Evolutionary conservation across 2,888 invertebrate genomes (phyloP), one percentile per base, ranked within the genome.

Genomic region (Sarcophaga carnaria): DNA sequence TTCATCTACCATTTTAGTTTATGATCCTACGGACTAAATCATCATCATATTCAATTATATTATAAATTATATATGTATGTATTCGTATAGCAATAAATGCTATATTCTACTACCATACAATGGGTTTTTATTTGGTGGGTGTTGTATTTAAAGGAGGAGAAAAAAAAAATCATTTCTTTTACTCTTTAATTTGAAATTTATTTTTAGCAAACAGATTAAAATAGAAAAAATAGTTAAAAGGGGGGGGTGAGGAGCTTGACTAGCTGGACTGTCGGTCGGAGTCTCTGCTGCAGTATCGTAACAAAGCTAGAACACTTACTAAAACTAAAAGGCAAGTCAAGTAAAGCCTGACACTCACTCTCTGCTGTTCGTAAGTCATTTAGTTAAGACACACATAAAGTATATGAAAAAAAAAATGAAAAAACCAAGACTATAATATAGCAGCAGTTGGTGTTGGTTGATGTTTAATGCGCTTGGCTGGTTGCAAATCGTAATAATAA

Each of bases 131-230:
- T 37, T 62, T 72, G 25, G 79, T 75, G 74, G 84, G 84, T 80
- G 84, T 62, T 69, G 54, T 22, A 6, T 14, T 76, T 59, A 37
- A 37, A 37, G 5, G 4, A 27, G 4, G 20, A 20, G 20, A 10
- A 37, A 37, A 37, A 37, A 10, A 37, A 37, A 37, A 37, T 37
- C 3, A 37, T 37, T 37, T 37, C 8, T 37, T 37, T 76, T 76
- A 63, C 62, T 60, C 47, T 62, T 69, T 72, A 66, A 47, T 71
- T 75, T 67, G 63, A 70, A 76, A 62, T 72, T 62, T 85, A 80
- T 75, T 84, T 84, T 84, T 62, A 77, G 80, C 74, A 81, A 85
- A 78, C 81, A 37, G 8, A 37, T 81, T 85, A 63, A 60, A 81
- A 54, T 14, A 63, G 47, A 77, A 77, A 77, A 67, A 67, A 78